Percentiles rank a stretch among this genome's conserved stretches.
Evolutionary conservation across 2,113 vertebrate species (phyloP).

Genomic region (Pseudorectes ferrugineus): DNA sequence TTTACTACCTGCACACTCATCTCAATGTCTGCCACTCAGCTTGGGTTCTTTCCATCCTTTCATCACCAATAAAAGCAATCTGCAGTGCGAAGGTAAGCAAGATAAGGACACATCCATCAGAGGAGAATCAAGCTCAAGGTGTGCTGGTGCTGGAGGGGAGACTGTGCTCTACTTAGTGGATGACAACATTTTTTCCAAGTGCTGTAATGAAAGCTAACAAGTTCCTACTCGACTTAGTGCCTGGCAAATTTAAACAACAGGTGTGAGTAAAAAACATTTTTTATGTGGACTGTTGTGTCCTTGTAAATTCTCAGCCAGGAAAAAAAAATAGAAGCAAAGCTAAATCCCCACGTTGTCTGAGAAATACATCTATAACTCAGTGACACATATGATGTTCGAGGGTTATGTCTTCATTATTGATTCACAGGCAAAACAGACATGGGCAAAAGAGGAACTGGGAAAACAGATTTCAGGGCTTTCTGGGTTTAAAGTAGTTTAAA

Average conservation of each 20-base stretch:
- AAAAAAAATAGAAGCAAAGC: not conserved
- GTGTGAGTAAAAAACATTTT: not conserved
- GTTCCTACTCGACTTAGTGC: not conserved
- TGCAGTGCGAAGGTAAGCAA: not conserved
- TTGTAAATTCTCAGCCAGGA: not conserved
- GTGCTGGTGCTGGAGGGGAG: not conserved
- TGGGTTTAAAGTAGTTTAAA: not conserved
- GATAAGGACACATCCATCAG: not conserved
- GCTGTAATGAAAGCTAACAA: conserved; percentile 4
- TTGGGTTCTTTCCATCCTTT: not conserved
- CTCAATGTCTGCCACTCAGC: not conserved
- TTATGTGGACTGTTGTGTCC: not conserved
- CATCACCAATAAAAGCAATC: not conserved
- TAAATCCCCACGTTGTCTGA: not conserved
- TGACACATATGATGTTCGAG: not conserved
- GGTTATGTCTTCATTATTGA: not conserved
- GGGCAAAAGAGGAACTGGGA: not conserved
- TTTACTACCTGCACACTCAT: not conserved
- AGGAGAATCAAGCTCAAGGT: not conserved
- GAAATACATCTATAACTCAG: not conserved
- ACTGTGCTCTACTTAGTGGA: not conserved
- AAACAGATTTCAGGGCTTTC: not conserved
- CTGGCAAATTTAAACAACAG: not conserved
- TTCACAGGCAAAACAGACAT: not conserved
- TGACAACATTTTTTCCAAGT: not conserved